Base-by-base conservation (phyloP, 2,888 invertebrate genomes). In the Oegoconia quadripuncta region DNA sequence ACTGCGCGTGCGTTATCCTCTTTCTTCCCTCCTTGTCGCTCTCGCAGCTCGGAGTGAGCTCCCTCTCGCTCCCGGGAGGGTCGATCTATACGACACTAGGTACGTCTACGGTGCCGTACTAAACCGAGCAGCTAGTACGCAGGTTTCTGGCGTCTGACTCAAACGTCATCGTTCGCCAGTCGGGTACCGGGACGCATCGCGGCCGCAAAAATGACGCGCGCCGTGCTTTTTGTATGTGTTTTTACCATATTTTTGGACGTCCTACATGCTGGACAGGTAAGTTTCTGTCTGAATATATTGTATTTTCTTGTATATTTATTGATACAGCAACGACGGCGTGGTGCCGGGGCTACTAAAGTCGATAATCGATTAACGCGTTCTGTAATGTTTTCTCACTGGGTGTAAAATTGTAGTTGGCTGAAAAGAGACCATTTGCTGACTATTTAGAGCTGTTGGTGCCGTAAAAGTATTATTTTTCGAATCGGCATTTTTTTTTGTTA, bases 181-280 rank as follows among this genome's bases (percentile, higher is more conserved):
- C 72, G 65, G 64, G 63, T 57, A 48, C 50, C 64, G 64, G 59
- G 67, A 67, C 74, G 75, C 71, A 68, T 53, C 78, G 84, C 83
- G 84, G 76, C 77, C 82, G 86, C 87, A 73, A 89, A 76, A 75
- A 90, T 90, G 90, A 81, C 89, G 90, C 90, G 88, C 75, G 88
- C 87, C 82, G 87, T 89, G 80, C 83, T 89, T 77, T 83, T 89
- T 82, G 77, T 89, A 74, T 86, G 89, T 89, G 89, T 88, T 75
- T 87, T 89, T 79, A 82, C 86, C 76, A 82, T 89, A 79, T 78
- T 88, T 76, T 82, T 87, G 83, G 89, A 89, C 78, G 88, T 86
- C 75, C 84, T 89, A 61, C 82, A 82, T 55, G 84, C 87, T 56
- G 87, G 86, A 66, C 88, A 88, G 89, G 90, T 90, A 78, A 88